These are phyloP conservation scores for Frieseomelitta varia DNA, from an alignment of 1,140 invertebrate genomes.

Conservation along the genomic window DNA sequence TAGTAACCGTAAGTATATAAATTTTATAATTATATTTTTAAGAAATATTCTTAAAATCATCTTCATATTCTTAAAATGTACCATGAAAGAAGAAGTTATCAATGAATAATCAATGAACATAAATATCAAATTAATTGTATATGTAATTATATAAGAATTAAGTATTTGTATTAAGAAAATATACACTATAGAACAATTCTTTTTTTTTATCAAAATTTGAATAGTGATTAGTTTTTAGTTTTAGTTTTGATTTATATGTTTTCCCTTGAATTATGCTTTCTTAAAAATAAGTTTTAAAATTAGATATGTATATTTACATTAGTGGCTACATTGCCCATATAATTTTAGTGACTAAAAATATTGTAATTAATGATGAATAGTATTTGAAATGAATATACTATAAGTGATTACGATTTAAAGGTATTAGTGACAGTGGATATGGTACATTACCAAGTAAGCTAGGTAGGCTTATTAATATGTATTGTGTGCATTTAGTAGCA, in stretches of 20 bases:
- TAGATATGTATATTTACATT: constrained; percentile 10
- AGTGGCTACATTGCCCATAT: background rate
- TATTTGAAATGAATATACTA: constrained; percentile 27
- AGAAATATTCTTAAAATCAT: background rate
- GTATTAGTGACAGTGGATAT: constrained; percentile 53
- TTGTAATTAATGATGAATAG: constrained; percentile 14
- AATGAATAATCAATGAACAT: background rate
- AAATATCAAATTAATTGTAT: background rate
- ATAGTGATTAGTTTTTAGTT: background rate
- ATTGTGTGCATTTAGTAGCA: constrained; percentile 55
- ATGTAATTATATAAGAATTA: background rate
- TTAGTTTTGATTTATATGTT: background rate
- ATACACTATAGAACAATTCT: background rate
- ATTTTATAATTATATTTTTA: constrained; percentile 23
- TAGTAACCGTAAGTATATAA: constrained; percentile 72
- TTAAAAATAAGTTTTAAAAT: background rate
- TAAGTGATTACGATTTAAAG: constrained; percentile 43
- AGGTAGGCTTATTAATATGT: constrained; percentile 56
- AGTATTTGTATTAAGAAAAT: background rate
- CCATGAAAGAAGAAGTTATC: background rate
- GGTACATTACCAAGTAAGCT: constrained; percentile 43
- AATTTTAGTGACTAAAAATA: background rate
- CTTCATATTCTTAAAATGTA: background rate
- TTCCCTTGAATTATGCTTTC: background rate
- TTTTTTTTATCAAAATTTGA: background rate